phyloP scores from a whole-genome alignment of 2,113 vertebrate species.

The Isichthys henryi region DNA sequence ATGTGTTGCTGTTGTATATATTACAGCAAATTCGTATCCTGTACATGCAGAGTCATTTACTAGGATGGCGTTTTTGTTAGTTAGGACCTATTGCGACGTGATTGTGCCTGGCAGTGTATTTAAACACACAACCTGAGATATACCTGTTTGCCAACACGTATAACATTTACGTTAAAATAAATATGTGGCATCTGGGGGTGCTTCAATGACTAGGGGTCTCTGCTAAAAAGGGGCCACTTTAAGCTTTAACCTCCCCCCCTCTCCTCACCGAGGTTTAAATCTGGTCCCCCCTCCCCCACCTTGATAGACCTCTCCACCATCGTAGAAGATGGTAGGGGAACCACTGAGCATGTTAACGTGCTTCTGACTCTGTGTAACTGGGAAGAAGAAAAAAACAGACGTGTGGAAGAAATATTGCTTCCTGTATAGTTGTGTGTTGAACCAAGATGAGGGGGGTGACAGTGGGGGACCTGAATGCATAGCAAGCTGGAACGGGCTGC shows the following conservation, averaged over 20 bases:
- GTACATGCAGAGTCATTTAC: neutral
- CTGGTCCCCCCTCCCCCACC: too few species aligned
- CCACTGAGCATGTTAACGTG: neutral
- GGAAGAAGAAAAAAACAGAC: neutral
- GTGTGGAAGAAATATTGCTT: neutral
- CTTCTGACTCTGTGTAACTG: neutral
- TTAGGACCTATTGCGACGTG: neutral
- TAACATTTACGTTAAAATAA: neutral
- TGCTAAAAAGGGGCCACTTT: too few species aligned
- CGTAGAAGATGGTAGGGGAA: neutral
- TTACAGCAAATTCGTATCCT: neutral
- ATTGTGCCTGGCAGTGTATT: neutral
- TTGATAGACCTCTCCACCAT: neutral
- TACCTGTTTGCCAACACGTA: neutral
- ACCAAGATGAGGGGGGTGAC: neutral
- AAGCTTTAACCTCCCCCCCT: too few species aligned
- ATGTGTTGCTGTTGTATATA: neutral
- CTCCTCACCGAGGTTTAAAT: too few species aligned
- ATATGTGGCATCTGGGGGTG: neutral
- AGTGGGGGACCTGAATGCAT: neutral
- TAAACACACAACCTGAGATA: neutral
- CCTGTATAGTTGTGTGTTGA: neutral
- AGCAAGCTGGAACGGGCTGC: neutral
- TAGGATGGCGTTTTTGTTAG: neutral
- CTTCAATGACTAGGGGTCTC: neutral